Evolutionary conservation across 2,113 vertebrate species (phyloP).

Genomic region (Rhynchomys soricoides): DNA sequence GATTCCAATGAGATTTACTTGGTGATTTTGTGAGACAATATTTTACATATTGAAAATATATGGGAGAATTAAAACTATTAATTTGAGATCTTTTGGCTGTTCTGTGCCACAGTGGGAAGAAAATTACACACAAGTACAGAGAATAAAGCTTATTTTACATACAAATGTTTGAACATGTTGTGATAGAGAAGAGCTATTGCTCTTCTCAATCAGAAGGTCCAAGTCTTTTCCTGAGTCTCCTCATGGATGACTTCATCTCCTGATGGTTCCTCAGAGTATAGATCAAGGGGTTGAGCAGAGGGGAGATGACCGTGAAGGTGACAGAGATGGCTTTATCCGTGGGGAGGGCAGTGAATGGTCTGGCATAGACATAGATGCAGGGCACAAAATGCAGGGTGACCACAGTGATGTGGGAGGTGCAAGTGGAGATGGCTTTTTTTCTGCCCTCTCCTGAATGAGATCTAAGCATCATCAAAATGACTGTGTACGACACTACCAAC

Average conservation of each 20-base stretch:
- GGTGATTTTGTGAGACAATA: neutral
- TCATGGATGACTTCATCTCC: slow-evolving; percentile 77
- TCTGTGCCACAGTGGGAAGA: neutral
- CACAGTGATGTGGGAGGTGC: slow-evolving; percentile 33
- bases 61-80: neutral
- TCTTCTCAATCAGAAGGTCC: neutral
- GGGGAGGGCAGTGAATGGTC: slow-evolving; percentile 74
- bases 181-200: neutral
- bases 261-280: slow-evolving; percentile 78
- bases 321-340: slow-evolving; percentile 46
- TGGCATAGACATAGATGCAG: slow-evolving; percentile 71
- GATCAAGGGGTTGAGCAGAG: slow-evolving; percentile 51
- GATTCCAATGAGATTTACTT: neutral
- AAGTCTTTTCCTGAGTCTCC: slow-evolving; percentile 26
- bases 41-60: neutral
- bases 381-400: slow-evolving; percentile 22
- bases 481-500: slow-evolving; percentile 68
- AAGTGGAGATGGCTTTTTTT: slow-evolving; percentile 75
- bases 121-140: neutral
- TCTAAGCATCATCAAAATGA: slow-evolving; percentile 50
- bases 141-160: neutral
- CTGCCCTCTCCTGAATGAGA: slow-evolving; percentile 49
- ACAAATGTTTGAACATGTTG: neutral
- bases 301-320: neutral
- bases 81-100: no score